Percentiles rank a stretch among this genome's conserved stretches.
Evolutionary conservation across 1,140 invertebrate genomes (phyloP).

Genomic region (Tetranychus cinnabarinus): DNA sequence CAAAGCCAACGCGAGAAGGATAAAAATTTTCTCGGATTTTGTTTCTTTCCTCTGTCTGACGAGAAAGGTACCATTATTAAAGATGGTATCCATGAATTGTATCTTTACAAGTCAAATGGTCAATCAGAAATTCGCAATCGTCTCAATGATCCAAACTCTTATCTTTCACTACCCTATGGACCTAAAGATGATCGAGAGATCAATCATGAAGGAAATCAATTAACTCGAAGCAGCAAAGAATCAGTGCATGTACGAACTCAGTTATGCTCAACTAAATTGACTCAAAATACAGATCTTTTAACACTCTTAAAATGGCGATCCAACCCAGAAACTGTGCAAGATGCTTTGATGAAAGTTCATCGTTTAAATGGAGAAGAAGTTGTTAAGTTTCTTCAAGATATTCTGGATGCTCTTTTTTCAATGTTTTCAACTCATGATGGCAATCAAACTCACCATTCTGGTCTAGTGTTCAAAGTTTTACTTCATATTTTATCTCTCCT

Average conservation of each 20-base stretch:
- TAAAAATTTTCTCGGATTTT: slow-evolving; percentile 74
- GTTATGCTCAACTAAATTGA: slow-evolving; percentile 79
- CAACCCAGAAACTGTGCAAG: slow-evolving; percentile 48
- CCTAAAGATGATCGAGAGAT: slow-evolving; percentile 20
- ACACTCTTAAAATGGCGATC: slow-evolving; percentile 72
- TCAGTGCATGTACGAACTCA: slow-evolving; percentile 52
- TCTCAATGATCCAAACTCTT: slow-evolving; percentile 38
- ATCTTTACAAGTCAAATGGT: slow-evolving; percentile 44
- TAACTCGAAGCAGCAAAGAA: slow-evolving; percentile 35
- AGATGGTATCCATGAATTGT: slow-evolving; percentile 63
- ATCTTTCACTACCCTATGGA: slow-evolving; percentile 44
- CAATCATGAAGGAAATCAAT: not conserved
- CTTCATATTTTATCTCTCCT: slow-evolving; percentile 69
- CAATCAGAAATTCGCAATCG: slow-evolving; percentile 43
- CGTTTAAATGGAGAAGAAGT: slow-evolving; percentile 63
- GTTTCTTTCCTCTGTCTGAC: slow-evolving; percentile 70
- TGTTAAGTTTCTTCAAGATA: slow-evolving; percentile 89
- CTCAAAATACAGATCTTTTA: slow-evolving; percentile 71
- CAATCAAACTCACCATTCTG: slow-evolving; percentile 45
- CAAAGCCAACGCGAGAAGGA: slow-evolving; percentile 39
- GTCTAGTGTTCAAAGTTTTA: slow-evolving; percentile 47
- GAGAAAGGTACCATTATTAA: slow-evolving; percentile 55
- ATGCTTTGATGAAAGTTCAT: slow-evolving; percentile 52
- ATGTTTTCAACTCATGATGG: slow-evolving; percentile 84
- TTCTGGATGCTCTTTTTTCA: slow-evolving; percentile 75